Conservation (phyloP, 2,113 vertebrate genomes). For the Lates calcarifer region DNA sequence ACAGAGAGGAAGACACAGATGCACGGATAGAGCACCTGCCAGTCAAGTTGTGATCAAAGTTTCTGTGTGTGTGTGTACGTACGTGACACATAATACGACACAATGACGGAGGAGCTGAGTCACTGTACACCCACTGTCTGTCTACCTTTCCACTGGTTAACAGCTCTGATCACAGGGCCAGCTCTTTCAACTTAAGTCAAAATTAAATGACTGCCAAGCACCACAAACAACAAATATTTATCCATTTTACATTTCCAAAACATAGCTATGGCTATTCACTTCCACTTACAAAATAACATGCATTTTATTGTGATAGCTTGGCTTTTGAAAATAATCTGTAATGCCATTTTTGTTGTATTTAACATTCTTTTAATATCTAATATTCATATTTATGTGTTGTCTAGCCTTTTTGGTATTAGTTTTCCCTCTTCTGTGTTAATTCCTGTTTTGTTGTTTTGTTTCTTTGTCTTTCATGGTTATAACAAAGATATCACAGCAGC, state of each 20-base stretch:
- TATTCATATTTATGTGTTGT: too few species aligned
- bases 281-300: background rate
- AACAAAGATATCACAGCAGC: background rate
- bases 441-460: background rate
- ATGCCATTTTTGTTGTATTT: background rate
- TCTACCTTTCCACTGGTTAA: constrained; percentile 55
- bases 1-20: constrained; percentile 23
- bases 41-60: constrained; percentile 32
- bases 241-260: background rate
- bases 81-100: constrained; percentile 24
- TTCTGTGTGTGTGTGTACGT: background rate
- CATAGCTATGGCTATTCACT: background rate
- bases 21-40: constrained; percentile 31
- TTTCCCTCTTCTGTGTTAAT: background rate
- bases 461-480: background rate
- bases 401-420: too few species aligned
- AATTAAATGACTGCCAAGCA: background rate
- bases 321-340: background rate
- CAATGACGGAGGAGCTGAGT: constrained; percentile 51
- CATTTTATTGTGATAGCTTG: background rate
- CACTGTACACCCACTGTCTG: constrained; percentile 61
- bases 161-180: constrained; percentile 42
- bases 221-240: background rate
- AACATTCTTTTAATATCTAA: too few species aligned
- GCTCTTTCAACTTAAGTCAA: background rate